phyloP scores from a whole-genome alignment of 2,113 vertebrate species.

The Sceloporus undulatus region DNA sequence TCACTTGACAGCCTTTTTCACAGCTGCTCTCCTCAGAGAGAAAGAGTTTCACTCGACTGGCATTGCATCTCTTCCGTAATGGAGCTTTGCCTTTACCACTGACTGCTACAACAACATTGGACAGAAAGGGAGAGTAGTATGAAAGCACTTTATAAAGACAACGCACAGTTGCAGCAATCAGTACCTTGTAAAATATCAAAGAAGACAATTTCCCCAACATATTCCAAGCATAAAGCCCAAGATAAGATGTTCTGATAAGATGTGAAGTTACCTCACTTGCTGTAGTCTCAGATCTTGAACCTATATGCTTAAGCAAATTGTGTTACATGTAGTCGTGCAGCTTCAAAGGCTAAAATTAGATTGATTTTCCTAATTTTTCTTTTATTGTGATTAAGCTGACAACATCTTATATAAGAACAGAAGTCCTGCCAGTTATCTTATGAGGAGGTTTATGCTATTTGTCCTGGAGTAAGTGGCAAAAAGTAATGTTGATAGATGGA shows the following conservation, averaged over 20 bases:
- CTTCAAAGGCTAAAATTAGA: background rate
- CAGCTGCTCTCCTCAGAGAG: conserved; percentile 86
- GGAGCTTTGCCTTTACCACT: conserved; percentile 98
- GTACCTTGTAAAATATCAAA: background rate
- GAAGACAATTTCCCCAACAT: background rate
- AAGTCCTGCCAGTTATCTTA: too few relatives aligned
- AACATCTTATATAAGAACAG: too few relatives aligned
- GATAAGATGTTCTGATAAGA: background rate
- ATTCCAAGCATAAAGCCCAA: background rate
- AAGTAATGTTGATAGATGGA: background rate
- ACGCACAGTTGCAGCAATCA: background rate
- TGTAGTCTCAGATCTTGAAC: background rate
- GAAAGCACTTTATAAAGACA: background rate
- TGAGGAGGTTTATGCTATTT: too few relatives aligned
- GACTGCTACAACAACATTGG: conserved; percentile 72
- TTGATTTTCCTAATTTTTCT: background rate
- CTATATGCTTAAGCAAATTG: background rate
- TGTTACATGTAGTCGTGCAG: background rate
- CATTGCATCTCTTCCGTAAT: conserved; percentile 84
- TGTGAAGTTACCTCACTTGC: background rate
- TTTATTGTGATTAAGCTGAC: background rate
- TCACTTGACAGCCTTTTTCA: conserved; percentile 98
- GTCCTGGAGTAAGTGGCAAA: too few relatives aligned
- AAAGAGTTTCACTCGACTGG: conserved; percentile 75
- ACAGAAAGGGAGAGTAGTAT: conserved; percentile 45